A percentile compares a stretch with the other conserved stretches of the same genome.
phyloP scores from a whole-genome alignment of 2,797 vertebrate genomes.

The Chiroxiphia lanceolata region DNA sequence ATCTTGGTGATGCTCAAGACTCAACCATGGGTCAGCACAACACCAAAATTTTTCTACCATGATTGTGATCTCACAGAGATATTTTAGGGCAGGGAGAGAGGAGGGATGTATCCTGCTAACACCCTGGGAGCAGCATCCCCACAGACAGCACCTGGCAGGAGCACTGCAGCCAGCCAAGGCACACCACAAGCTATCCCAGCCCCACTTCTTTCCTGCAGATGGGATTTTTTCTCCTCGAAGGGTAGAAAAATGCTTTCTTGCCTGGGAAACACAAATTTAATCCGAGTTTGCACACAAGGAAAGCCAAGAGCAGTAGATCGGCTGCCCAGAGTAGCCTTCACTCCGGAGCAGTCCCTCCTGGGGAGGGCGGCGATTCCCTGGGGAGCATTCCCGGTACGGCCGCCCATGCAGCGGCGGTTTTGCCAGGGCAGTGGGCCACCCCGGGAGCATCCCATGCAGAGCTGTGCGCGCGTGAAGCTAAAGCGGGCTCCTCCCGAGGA shows the following conservation, averaged over 20 bases:
- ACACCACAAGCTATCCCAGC: background rate
- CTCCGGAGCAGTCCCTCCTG: background rate
- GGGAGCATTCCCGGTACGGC: fast-evolving
- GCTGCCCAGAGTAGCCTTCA: background rate
- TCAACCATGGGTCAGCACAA: background rate
- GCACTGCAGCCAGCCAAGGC: background rate
- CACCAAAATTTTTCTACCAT: background rate
- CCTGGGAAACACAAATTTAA: background rate
- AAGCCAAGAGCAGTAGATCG: background rate
- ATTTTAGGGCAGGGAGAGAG: background rate
- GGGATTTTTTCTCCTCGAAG: background rate
- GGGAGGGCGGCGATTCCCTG: background rate
- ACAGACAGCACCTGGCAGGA: background rate
- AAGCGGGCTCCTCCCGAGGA: background rate
- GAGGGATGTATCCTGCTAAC: background rate
- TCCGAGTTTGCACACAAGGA: background rate
- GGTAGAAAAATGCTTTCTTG: background rate
- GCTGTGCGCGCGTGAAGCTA: background rate
- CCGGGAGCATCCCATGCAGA: background rate
- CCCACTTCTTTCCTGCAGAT: background rate
- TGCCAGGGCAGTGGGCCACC: background rate
- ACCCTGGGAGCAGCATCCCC: background rate
- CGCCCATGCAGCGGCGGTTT: background rate
- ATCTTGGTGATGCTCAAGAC: background rate
- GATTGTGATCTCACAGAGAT: fast-evolving